phyloP scores from a whole-genome alignment of 1,140 invertebrate genomes.

The Heliothis virescens region DNA sequence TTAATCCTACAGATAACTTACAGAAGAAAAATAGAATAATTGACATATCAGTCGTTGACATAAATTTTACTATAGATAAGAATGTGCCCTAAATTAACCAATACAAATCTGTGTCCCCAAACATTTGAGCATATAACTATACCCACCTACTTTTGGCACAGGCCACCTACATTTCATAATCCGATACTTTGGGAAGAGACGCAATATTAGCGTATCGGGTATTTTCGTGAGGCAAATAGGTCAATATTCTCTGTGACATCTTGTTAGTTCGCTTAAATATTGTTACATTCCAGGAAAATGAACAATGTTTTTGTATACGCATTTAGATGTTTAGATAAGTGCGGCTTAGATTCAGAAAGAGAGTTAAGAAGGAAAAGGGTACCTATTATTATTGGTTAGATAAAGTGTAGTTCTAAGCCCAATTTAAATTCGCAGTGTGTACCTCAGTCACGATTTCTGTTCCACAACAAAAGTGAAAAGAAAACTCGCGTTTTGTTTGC shows the following conservation, averaged over 20 bases:
- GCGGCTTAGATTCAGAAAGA: too few relatives aligned
- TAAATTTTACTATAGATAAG: too few relatives aligned
- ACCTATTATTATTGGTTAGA: too few relatives aligned
- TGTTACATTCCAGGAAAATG: conserved; percentile 12
- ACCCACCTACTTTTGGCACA: conserved; percentile 15
- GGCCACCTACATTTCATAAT: conserved; percentile 38
- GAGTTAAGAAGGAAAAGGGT: too few relatives aligned
- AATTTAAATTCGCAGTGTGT: too few relatives aligned
- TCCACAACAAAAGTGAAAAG: neutral
- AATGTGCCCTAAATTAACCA: neutral
- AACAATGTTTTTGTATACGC: conserved; percentile 13
- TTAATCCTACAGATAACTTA: too few relatives aligned
- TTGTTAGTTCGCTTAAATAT: conserved; percentile 35
- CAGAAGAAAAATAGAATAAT: too few relatives aligned
- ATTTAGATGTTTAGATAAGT: neutral
- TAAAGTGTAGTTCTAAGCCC: too few relatives aligned
- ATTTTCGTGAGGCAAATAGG: conserved; percentile 37
- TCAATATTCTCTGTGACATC: conserved; percentile 33
- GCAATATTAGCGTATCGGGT: conserved; percentile 33
- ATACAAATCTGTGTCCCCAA: neutral
- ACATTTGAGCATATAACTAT: neutral
- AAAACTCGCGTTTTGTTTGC: too few relatives aligned
- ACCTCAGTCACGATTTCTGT: too few relatives aligned
- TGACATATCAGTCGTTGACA: too few relatives aligned
- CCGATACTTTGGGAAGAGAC: conserved; percentile 30